Conservation (phyloP, 1,140 invertebrate species). For the Nebria ingens region DNA sequence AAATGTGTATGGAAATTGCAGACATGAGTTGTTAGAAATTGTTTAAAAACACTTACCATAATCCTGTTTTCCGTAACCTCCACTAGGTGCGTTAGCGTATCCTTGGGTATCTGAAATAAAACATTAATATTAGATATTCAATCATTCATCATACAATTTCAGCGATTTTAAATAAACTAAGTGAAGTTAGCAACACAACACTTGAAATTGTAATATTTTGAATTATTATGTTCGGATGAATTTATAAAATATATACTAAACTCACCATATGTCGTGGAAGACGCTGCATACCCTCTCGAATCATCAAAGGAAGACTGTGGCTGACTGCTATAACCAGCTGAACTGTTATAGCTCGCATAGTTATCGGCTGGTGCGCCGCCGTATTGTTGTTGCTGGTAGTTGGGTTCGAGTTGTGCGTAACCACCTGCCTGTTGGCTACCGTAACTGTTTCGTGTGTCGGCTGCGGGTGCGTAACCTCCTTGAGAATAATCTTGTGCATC, state of each 20-base stretch:
- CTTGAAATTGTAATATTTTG: too few species aligned
- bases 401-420: slow-evolving; percentile 11
- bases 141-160: background rate
- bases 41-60: slow-evolving; percentile 10
- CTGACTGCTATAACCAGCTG: slow-evolving; percentile 18
- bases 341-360: background rate
- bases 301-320: slow-evolving; percentile 16
- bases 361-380: slow-evolving; percentile 1
- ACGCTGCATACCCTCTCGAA: slow-evolving; percentile 13
- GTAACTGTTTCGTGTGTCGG: slow-evolving; percentile 13
- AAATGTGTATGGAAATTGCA: too few species aligned
- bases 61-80: slow-evolving; percentile 12
- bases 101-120: slow-evolving; percentile 8
- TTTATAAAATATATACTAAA: too few species aligned
- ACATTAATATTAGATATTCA: background rate
- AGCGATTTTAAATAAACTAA: too few species aligned
- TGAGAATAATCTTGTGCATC: slow-evolving; percentile 14
- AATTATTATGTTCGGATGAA: too few species aligned
- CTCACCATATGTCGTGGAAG: slow-evolving; percentile 17
- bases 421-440: slow-evolving; percentile 15
- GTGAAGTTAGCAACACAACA: too few species aligned
- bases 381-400: background rate
- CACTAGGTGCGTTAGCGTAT: background rate
- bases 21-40: too few species aligned
- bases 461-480: background rate